These are phyloP conservation scores for Pectinophora gossypiella DNA, from an alignment of 1,140 invertebrate species.

Conservation along the genomic window DNA sequence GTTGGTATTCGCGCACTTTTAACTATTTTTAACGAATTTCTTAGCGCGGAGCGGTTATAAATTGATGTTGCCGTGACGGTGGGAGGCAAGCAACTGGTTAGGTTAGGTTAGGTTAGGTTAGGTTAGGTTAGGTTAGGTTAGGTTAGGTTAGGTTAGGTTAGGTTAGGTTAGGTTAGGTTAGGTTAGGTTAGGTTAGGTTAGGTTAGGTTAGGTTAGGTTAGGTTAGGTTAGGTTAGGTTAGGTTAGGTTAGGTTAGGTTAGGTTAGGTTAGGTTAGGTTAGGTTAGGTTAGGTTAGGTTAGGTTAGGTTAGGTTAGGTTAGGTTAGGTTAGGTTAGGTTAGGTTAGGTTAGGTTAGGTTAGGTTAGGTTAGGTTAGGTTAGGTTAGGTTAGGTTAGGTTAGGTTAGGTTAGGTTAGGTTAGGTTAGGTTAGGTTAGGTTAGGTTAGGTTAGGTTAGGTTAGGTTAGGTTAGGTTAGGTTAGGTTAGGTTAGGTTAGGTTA, in stretches of 20 bases:
- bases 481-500: conserved; percentile 27
- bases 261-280: conserved; percentile 28
- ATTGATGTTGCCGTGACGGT: conserved; percentile 19
- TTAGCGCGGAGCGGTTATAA: conserved; percentile 24
- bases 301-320: conserved; percentile 27
- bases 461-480: conserved; percentile 31
- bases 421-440: conserved; percentile 28
- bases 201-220: conserved; percentile 24
- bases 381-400: conserved; percentile 27
- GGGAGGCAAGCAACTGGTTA: conserved; percentile 14
- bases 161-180: conserved; percentile 23
- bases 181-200: conserved; percentile 24
- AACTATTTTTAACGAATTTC: too few relatives aligned
- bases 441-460: conserved; percentile 22
- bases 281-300: conserved; percentile 28
- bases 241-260: conserved; percentile 25
- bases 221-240: conserved; percentile 22
- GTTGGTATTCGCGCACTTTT: too few relatives aligned
- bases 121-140: conserved; percentile 23
- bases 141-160: conserved; percentile 21
- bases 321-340: conserved; percentile 22
- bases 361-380: conserved; percentile 29
- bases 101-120: conserved; percentile 24
- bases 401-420: conserved; percentile 29
- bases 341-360: conserved; percentile 29